Base-by-base conservation (phyloP, 2,888 invertebrate species). In the Dicroscelio sp. region DNA sequence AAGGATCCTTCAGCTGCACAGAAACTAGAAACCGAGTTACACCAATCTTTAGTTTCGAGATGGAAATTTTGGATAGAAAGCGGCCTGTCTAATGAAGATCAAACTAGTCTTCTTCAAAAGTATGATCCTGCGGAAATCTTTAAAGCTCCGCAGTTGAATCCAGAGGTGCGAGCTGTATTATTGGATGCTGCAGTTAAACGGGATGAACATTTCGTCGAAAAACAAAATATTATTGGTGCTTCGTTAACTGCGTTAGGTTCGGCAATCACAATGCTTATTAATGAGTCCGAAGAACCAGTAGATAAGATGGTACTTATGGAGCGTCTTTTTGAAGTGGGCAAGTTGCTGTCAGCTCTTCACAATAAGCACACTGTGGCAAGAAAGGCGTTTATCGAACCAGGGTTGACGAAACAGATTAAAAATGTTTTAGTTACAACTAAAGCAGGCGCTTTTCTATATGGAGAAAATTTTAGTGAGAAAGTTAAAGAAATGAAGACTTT, bases 371-470 rank as follows among this genome's bases (percentile, higher is more conserved):
- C 78, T n/a, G n/a, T n/a, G n/a, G 23, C 58, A 17, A 35, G 86
- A 48, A 86, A 86, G 38, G 78, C 55, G 3, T 86, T 86, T 12
- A 78, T 86, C 6, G 58, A 86, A 58, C 78, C 86, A 8, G 69
- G 71, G 0, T 0, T 86, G 0, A 12, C 48, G 0, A 86, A 86
- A 30, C 35, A 58, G 20, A 55, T 86, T 4, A 86, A 86, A n/a
- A 52, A 78, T 31, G 48, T 78, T 4, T 60, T 78, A 48, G 25
- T 8, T 43, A 8, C 5, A 10, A 69, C 33, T 0, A 78, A 78
- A n/a, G 48, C 86, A 2, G 71, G 31, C 12, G 0, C 20, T 14
- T 20, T 78, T 12, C 30, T 86, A 10, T 78, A 78, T 25, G 67
- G 86, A 0, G 1, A 17, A 2, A 71, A 78, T 2, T 23, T 78